A percentile compares a stretch with the other conserved stretches of the same genome.
These are phyloP conservation scores for Dicrostonyx torquatus DNA, from an alignment of 2,797 vertebrate genomes.

Conservation along the genomic window DNA sequence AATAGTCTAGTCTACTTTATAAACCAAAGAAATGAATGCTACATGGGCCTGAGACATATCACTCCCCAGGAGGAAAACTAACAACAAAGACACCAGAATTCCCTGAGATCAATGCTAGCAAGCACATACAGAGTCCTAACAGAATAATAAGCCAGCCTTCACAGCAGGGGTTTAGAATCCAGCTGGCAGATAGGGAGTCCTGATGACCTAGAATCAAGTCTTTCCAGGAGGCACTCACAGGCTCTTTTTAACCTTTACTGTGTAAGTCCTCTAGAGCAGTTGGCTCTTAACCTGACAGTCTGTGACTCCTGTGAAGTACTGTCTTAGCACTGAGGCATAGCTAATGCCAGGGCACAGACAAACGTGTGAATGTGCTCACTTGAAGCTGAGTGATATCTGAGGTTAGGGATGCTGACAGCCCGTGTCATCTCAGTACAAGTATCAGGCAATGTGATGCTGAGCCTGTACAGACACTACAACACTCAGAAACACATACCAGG, in stretches of 20 bases:
- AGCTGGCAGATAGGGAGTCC: conserved; percentile 14
- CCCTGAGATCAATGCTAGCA: conserved; percentile 5
- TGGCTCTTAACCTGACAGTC: conserved; percentile 49
- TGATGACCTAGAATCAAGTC: background rate
- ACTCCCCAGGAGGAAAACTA: conserved; percentile 34
- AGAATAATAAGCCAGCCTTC: background rate
- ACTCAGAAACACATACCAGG: background rate
- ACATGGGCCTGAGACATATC: background rate
- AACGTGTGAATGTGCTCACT: background rate
- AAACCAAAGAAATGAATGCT: conserved; percentile 24
- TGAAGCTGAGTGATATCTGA: conserved; percentile 52
- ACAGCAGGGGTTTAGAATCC: background rate
- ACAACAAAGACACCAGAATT: conserved; percentile 10
- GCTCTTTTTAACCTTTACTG: background rate
- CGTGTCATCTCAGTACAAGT: background rate
- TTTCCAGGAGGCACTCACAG: background rate
- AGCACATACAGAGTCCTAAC: background rate
- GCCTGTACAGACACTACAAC: background rate
- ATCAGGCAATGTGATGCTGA: background rate
- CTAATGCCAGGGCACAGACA: conserved; percentile 52
- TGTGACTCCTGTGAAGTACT: background rate
- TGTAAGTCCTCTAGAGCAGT: background rate
- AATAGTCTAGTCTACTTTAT: background rate
- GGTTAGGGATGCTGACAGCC: conserved; percentile 17
- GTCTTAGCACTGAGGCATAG: background rate